A percentile compares a stretch with the other conserved stretches of the same genome.
Evolutionary conservation across 2,888 invertebrate species (phyloP).

Genomic region (Microctonus brassicae): DNA sequence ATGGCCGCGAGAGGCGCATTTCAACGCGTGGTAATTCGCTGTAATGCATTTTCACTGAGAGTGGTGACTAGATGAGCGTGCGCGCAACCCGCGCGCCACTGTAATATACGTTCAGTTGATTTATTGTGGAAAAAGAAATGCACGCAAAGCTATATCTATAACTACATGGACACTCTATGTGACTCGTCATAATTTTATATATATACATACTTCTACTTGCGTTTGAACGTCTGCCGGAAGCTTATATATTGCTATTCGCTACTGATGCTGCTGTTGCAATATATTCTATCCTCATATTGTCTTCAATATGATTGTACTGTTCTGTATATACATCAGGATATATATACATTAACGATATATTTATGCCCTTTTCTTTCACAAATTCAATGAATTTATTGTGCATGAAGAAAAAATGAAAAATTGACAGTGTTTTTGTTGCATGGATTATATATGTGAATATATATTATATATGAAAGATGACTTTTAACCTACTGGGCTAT

Average conservation of each 20-base stretch:
- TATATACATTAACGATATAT: neutral
- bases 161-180: conserved; percentile 22
- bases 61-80: conserved; percentile 17
- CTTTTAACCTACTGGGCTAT: neutral
- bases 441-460: neutral
- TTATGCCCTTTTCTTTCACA: neutral
- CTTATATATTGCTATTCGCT: neutral
- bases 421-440: neutral
- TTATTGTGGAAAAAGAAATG: conserved; percentile 39
- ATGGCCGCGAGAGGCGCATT: conserved; percentile 47
- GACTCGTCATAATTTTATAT: neutral
- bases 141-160: no score
- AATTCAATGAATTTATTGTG: conserved; percentile 3
- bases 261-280: neutral
- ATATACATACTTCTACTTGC: neutral
- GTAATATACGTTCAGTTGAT: conserved; percentile 20
- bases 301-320: neutral
- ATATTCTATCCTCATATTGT: neutral
- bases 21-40: conserved; percentile 32
- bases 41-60: conserved; percentile 26
- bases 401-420: neutral
- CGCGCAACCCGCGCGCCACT: conserved; percentile 22
- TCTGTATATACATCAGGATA: no score
- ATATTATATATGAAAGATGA: neutral
- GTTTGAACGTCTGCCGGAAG: neutral